Base-by-base conservation (phyloP, 2,113 vertebrate genomes). In the Ailuropoda melanoleuca region DNA sequence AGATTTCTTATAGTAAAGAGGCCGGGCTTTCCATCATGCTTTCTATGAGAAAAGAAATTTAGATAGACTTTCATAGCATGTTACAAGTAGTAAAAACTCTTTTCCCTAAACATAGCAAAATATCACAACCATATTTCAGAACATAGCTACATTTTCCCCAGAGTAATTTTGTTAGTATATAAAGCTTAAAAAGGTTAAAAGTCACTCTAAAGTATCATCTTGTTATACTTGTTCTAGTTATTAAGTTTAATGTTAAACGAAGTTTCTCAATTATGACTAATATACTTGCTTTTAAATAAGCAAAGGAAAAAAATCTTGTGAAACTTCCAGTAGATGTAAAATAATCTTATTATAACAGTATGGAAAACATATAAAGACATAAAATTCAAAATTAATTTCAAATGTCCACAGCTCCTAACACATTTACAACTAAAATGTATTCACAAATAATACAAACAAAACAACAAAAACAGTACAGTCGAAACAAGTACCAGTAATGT, bases 241-340 rank as follows among this genome's bases (percentile, higher is more conserved):
- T 34, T 43, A 95, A 94, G 15, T 58, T 80, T 1, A 77, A 50
- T 81, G 29, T 55, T 53, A 74, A 95, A n/a, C 37, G 68, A 82
- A 75, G 7, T 85, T 78, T 64, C 2, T 66, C 14, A 77, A 48
- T 5, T 91, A 19, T 53, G 50, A 96, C 39, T 86, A 77, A 94
- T 80, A 34, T 3, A 97, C 19, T 39, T 93, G 43, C 56, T 93
- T 97, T 75, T 92, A 88, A 92, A 90, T 3, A 75, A 92, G n/a
- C 64, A 81, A 89, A 84, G n/a, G 24, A 19, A 97, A 68, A 80
- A 50, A 68, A 23, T 39, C 37, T 80, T 80, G 24, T 55, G 46
- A 87, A 26, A 5, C 17, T 62, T 78, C 19, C 21, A 74, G 4
- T 29, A 29, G 29, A 92, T 9, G 31, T 70, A 95, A 90, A 66